phyloP scores from a whole-genome alignment of 2,888 invertebrate genomes.

The Neuroscelio doddi region DNA sequence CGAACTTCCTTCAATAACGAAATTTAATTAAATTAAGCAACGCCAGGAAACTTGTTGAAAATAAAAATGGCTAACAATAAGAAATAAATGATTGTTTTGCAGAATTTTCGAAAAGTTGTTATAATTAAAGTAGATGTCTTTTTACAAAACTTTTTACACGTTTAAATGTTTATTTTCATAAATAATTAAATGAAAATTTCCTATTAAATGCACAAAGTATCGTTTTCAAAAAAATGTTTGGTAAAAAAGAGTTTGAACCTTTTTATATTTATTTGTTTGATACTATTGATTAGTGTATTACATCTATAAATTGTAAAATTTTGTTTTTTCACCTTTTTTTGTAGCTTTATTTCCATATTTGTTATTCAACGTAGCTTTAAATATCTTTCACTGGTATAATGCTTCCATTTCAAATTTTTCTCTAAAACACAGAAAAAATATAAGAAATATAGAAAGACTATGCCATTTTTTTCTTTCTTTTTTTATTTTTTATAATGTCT shows the following conservation, averaged over 20 bases:
- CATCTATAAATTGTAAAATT: no score
- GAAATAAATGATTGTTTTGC: neutral
- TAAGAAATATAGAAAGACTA: neutral
- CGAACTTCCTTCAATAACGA: slow-evolving; percentile 38
- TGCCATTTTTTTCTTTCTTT: neutral
- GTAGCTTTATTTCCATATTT: slow-evolving; percentile 5
- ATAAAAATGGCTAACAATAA: slow-evolving; percentile 4
- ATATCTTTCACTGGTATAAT: neutral
- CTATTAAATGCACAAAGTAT: no score
- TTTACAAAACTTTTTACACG: no score
- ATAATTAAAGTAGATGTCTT: no score
- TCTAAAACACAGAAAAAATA: neutral
- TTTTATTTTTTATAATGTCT: neutral
- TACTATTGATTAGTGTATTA: no score
- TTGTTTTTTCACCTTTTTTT: slow-evolving; percentile 8
- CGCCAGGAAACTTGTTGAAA: slow-evolving; percentile 22
- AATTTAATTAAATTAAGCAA: slow-evolving; percentile 45
- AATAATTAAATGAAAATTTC: no score
- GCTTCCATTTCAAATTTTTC: neutral
- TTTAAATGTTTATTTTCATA: no score
- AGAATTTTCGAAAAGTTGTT: no score
- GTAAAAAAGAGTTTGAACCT: no score
- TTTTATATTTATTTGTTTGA: no score
- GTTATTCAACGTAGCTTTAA: slow-evolving; percentile 2
- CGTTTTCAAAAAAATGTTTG: no score